Evolutionary conservation across 1,140 invertebrate species (phyloP), one percentile per base, ranked within the genome.

Genomic region (Belonocnema kinseyi): DNA sequence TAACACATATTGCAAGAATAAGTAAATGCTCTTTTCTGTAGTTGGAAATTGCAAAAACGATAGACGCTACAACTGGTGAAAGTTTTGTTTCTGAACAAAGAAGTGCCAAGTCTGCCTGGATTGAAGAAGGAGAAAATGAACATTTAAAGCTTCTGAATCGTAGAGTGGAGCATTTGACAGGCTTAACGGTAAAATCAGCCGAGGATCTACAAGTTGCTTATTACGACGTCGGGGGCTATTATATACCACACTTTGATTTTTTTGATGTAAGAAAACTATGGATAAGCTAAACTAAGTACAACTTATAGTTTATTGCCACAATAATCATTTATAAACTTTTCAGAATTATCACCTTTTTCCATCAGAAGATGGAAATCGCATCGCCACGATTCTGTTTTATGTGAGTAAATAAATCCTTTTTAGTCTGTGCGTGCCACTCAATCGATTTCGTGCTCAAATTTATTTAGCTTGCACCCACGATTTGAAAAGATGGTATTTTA

Each of bases 191-290:
- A 91, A 92, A 92, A 6, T 97, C 97, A 0, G 97, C 98, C 0
- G 98, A 99, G 91, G 98, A 88, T n/a, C 92, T 99, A 72, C 97
- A 99, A 92, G 97, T 99, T 71, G 98, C 98, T 75, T 99, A 99
- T 92, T 99, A 99, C 91, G 99, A 98, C 19, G 97, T 99, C 83
- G 98, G 98, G n/a, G 98, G 98, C 0, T 98, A 99, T 91, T 99
- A 99, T 90, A 98, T 99, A 87, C 98, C 98, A 16, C 99, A 99
- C 91, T 99, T 96, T 92, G 99, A 99, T 92, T 99, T 98, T 91
- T 97, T 97, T 0, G 93, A 96, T 90, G 95, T 97, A 90, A 92
- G 91, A 88, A 50, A 73, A 21, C 52, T 11, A 73, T 16, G 46
- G 40, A 52, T 54, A 75, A 78, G 5, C 73, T 74, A 74, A 12